phyloP scores from a whole-genome alignment of 1,140 invertebrate species.

The Drosophila equinoxialis region DNA sequence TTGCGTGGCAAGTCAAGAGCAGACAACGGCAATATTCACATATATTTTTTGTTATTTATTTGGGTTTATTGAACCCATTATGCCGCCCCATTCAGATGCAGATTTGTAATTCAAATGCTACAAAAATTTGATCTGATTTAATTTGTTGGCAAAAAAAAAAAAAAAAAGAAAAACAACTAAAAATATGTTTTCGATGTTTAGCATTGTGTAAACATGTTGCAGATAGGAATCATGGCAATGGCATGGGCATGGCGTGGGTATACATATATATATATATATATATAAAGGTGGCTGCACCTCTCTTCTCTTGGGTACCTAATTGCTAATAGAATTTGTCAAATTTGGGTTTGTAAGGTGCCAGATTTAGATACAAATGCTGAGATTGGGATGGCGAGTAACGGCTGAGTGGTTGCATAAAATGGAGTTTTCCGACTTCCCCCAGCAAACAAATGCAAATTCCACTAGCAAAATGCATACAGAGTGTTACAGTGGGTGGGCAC shows the following conservation, averaged over 20 bases:
- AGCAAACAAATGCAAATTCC: constrained; percentile 63
- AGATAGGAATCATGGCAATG: constrained; percentile 31
- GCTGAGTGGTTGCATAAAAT: constrained; percentile 49
- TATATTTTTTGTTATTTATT: background rate
- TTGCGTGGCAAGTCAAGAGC: constrained; percentile 30
- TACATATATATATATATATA: too few relatives aligned
- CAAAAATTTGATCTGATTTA: constrained; percentile 17
- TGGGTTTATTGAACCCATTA: constrained; percentile 60
- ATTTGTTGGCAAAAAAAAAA: background rate
- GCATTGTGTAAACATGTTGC: constrained; percentile 38
- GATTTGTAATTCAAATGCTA: constrained; percentile 70
- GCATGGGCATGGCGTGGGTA: background rate
- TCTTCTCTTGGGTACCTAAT: background rate
- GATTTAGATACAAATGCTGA: constrained; percentile 25
- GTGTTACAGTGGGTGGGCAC: constrained; percentile 74
- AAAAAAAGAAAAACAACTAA: background rate
- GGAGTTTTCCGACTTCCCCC: constrained; percentile 52
- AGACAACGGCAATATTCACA: background rate
- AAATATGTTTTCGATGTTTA: constrained; percentile 10
- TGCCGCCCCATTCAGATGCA: constrained; percentile 6
- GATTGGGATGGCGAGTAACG: constrained; percentile 47
- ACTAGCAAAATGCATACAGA: background rate
- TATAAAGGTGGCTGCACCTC: constrained; percentile 7
- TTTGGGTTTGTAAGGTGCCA: constrained; percentile 63
- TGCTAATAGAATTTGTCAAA: constrained; percentile 77